Evolutionary conservation across 2,888 invertebrate species (phyloP).

Genomic region (Eretmocerus hayati): DNA sequence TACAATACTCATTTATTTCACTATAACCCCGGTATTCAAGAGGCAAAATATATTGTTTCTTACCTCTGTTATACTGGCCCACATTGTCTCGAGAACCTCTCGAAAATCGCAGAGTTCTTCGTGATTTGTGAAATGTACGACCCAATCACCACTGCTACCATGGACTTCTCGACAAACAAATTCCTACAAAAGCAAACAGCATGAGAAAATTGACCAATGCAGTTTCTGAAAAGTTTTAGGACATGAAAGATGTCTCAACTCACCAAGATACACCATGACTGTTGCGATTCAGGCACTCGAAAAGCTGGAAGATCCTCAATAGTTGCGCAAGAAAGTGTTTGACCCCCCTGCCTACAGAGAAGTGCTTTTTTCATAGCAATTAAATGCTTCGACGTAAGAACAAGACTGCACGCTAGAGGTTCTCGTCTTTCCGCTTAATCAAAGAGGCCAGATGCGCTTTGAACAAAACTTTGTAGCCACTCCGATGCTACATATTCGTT

Average conservation of each 20-base stretch:
- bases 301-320: slow-evolving; percentile 73
- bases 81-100: slow-evolving; percentile 61
- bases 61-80: slow-evolving; percentile 41
- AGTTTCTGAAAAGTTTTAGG: too few species aligned
- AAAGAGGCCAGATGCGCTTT: slow-evolving; percentile 65
- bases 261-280: slow-evolving; percentile 77
- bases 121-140: slow-evolving; percentile 71
- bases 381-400: slow-evolving; percentile 68
- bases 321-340: slow-evolving; percentile 69
- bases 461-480: slow-evolving; percentile 78
- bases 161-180: slow-evolving; percentile 82
- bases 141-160: slow-evolving; percentile 75
- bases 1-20: too few species aligned
- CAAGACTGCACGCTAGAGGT: slow-evolving; percentile 64
- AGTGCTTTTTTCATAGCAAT: slow-evolving; percentile 71
- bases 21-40: too few species aligned
- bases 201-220: too few species aligned
- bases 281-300: slow-evolving; percentile 68
- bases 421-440: slow-evolving; percentile 42
- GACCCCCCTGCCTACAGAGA: slow-evolving; percentile 50
- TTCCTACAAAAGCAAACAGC: too few species aligned
- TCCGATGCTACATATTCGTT: slow-evolving; percentile 80
- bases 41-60: too few species aligned
- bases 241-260: too few species aligned
- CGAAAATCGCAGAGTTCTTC: slow-evolving; percentile 71